Percentiles rank a stretch among this genome's conserved stretches.
These are phyloP conservation scores for Zaprionus bogoriensis DNA, from an alignment of 2,888 invertebrate species.

Conservation along the genomic window DNA sequence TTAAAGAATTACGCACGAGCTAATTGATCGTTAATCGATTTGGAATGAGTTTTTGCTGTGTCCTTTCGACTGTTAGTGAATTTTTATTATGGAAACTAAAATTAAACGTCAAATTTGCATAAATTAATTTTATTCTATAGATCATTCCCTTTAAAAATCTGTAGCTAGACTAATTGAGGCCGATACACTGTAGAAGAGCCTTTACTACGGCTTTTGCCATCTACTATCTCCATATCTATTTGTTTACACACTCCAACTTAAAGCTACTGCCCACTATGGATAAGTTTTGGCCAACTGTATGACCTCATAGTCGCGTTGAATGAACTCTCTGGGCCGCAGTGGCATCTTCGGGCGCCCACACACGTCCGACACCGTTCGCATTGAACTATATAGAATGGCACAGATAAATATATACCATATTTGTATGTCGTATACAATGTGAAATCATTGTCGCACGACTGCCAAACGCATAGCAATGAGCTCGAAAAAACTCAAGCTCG, in stretches of 20 bases:
- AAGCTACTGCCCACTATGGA: not conserved
- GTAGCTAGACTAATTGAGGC: no score
- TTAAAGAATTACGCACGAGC: no score
- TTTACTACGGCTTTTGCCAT: no score
- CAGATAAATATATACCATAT: slow-evolving; percentile 1
- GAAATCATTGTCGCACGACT: slow-evolving; percentile 61
- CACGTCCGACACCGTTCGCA: slow-evolving; percentile 42
- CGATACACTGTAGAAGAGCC: no score
- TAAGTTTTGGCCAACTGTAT: not conserved
- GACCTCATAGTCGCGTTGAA: slow-evolving; percentile 11
- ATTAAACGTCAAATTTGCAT: no score
- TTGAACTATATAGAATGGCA: slow-evolving; percentile 68
- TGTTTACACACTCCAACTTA: not conserved
- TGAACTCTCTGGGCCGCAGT: slow-evolving; percentile 46
- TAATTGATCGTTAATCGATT: no score
- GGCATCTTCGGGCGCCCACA: slow-evolving; percentile 40
- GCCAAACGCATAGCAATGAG: slow-evolving; percentile 62
- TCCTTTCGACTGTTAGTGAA: no score
- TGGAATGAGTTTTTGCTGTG: no score
- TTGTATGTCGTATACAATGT: slow-evolving; percentile 21
- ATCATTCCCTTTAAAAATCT: no score
- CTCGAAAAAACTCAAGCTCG: not conserved
- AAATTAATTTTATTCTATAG: no score
- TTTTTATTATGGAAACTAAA: no score
- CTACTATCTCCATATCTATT: not conserved